Evolutionary conservation across 2,113 vertebrate genomes (phyloP).

Genomic region (Peromyscus polionotus): DNA sequence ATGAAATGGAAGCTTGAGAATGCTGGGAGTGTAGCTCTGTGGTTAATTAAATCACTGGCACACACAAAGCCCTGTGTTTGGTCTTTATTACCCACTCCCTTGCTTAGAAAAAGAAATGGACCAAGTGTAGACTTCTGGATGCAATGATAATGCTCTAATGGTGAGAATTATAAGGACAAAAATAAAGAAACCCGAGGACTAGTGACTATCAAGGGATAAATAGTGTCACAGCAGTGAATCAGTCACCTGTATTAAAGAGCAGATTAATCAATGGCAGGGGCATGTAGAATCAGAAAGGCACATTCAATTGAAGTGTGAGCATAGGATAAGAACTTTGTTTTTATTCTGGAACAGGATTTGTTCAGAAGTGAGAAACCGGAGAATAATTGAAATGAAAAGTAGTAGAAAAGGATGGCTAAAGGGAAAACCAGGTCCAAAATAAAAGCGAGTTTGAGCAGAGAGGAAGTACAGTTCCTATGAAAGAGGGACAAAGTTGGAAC

Average conservation of each 20-base stretch:
- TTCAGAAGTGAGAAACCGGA: neutral
- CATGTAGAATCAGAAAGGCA: neutral
- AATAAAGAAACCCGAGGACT: neutral
- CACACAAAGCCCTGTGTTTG: neutral
- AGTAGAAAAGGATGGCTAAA: neutral
- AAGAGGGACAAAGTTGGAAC: fast-evolving
- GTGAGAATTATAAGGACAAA: neutral
- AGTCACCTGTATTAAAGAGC: too few species aligned
- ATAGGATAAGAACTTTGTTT: neutral
- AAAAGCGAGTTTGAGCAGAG: neutral
- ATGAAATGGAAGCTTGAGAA: neutral
- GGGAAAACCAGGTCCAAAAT: neutral
- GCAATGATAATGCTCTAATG: neutral
- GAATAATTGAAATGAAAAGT: neutral
- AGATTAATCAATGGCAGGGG: neutral
- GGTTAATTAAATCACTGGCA: too few species aligned
- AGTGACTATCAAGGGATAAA: neutral
- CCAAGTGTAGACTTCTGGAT: neutral
- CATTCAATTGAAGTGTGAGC: too few species aligned
- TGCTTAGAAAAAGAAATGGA: neutral
- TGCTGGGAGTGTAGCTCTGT: neutral
- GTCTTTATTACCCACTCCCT: too few species aligned
- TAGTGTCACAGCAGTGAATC: neutral
- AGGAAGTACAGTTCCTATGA: neutral
- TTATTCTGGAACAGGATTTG: neutral